Conservation (phyloP, 2,113 vertebrate species). For the Platycercus adscitus region DNA sequence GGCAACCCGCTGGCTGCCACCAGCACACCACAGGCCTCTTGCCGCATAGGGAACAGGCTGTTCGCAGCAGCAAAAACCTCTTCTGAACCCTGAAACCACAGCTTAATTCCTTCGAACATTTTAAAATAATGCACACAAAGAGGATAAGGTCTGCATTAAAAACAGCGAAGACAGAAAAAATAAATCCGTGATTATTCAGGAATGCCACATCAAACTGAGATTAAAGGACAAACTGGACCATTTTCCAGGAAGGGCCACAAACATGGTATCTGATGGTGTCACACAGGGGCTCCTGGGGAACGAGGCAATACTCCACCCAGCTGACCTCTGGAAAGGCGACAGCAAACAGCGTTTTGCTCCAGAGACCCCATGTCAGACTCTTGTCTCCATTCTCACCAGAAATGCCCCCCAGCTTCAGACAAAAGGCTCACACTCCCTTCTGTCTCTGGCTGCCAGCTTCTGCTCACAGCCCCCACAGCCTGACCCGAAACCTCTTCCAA, state of each 20-base stretch:
- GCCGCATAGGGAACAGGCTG: not conserved
- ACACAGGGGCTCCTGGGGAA: not conserved
- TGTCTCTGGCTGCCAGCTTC: not conserved
- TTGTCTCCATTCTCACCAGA: not conserved
- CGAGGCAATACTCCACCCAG: not conserved
- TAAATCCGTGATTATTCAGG: not conserved
- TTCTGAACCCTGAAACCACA: not conserved
- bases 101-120: constrained; percentile 3
- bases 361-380: not conserved
- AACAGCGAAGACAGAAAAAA: not conserved
- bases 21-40: not conserved
- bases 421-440: not conserved
- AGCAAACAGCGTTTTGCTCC: not conserved
- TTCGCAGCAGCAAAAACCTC: not conserved
- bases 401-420: not conserved
- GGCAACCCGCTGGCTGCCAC: not conserved
- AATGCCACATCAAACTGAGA: not conserved
- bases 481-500: not conserved
- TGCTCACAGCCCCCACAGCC: not conserved
- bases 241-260: not conserved
- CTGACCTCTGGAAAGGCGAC: not conserved
- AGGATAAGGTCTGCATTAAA: constrained; percentile 24
- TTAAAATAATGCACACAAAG: constrained; percentile 8
- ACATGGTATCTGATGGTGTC: not conserved
- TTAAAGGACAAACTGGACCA: not conserved